Base-by-base conservation (phyloP, 1,140 invertebrate species). In the Drosophila ficusphila region DNA sequence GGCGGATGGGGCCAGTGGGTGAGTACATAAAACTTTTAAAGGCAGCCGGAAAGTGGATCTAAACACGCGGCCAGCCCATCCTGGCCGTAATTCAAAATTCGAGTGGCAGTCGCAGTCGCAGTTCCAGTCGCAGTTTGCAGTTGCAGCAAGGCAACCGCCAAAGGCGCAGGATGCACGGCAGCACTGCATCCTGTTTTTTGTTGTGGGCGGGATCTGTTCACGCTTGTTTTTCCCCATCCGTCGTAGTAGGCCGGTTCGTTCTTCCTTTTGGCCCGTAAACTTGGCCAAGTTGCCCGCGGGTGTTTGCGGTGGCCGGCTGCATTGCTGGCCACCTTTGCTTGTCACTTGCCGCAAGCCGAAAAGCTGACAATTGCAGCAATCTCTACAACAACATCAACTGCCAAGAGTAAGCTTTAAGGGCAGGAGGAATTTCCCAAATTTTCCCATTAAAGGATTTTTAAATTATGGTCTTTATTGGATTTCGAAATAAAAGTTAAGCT, bases 61-160 rank as follows among this genome's bases (percentile, higher is more conserved):
- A 82, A 88, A 88, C 82, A 88, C 60, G 73, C 62, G 54, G 53
- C 61, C 44, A n/a, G 38, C 48, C 44, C 54, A 64, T 49, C 44
- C 58, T 52, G 77, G 62, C 53, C 82, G 82, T 88, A 88, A 88
- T 82, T 88, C 77, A 88, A 88, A 88, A 88, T 86, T 88, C 82
- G 82, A 88, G 82, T 81, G 77, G 61, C 81, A 82, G 65, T 76
- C 36, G 58, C 67, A 70, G 64, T 67, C 51, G 34, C 60, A 19
- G 62, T n/a, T n/a, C n/a, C n/a, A n/a, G n/a, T n/a, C n/a, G n/a
- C n/a, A n/a, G n/a, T n/a, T n/a, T n/a, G n/a, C n/a, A n/a, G n/a
- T n/a, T n/a, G 64, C 65, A 64, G 57, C 46, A 61, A 61, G 48
- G 48, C 72, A 58, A 83, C 49, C 76, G 70, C 72, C 78, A 77